Evolutionary conservation across 2,888 invertebrate genomes (phyloP), one percentile per base, ranked within the genome.

Genomic region (Drosophila cognata): DNA sequence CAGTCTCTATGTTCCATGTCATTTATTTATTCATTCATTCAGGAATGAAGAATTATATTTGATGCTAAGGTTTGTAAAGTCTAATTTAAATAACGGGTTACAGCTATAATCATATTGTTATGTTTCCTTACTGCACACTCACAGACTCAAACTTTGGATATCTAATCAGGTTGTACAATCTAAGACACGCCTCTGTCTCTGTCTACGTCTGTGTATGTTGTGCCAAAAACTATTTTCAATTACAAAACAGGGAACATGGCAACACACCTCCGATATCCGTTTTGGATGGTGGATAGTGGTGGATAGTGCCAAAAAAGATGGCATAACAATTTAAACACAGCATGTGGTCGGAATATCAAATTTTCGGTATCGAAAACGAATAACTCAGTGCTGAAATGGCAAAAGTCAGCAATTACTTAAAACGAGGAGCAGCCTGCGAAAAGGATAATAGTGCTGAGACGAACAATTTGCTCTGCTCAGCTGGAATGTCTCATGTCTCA

Each of bases 271-370:
- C 52, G 33, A 65, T 65, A 62, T 48, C 55, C 53, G 33, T 38
- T 43, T 35, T 58, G 33, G 57, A 31, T 57, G 21, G 2, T 16
- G 8, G 51, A 33, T 21, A 16, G 46, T 41, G 48, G 36, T 41
- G 48, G 36, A 41, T 62, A 59, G 77, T 68, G 59, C 72, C 58
- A 76, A 70, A 79, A 77, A 75, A 74, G 76, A 78, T 78, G 74
- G 86, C 84, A 88, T 63, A 84, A 89, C 91, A 90, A 89, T 91
- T 90, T 91, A 91, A 91, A 87, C 92, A 86, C 92, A 91, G 92
- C 92, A 91, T 92, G 92, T 85, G 92, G 92, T 89, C 87, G 86
- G 92, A 91, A 92, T 92, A 91, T 91, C 91, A 88, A 92, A 92
- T 92, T 90, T 88, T 74, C 62, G 78, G 82, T 87, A 92, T 92